Conservation (phyloP, 2,888 invertebrate genomes). For the Bursaphelenchus okinawaensis region DNA sequence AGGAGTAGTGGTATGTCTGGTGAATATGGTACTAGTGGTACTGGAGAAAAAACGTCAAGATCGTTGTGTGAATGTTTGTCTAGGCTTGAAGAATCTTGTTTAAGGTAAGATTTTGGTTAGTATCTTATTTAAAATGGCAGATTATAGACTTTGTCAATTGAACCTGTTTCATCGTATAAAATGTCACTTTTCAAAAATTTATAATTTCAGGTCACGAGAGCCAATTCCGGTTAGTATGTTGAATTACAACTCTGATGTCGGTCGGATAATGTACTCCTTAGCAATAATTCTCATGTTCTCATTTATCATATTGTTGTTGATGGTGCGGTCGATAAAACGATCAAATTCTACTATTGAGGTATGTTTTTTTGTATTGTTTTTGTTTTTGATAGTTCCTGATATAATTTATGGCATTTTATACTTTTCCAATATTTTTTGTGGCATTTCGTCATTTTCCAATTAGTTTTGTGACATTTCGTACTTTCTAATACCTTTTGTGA, state of each 20-base stretch:
- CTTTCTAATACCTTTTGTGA: no score
- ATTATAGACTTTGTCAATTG: no score
- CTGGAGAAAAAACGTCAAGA: neutral
- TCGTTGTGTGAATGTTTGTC: conserved; percentile 14
- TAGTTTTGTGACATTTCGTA: neutral
- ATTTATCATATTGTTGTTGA: conserved; percentile 34
- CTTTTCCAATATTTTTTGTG: no score
- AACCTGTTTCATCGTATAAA: no score
- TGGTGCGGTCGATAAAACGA: conserved; percentile 50
- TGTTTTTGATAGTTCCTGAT: no score
- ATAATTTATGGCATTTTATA: neutral
- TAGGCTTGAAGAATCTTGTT: conserved; percentile 8
- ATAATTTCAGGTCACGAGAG: neutral
- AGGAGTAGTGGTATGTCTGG: no score
- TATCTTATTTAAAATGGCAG: no score
- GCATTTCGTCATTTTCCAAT: no score
- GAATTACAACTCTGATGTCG: conserved; percentile 43
- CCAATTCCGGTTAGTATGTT: conserved; percentile 8
- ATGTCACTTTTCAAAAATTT: no score
- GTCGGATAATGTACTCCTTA: conserved; percentile 49
- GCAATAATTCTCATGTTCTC: conserved; percentile 52
- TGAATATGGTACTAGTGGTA: no score
- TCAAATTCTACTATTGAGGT: conserved; percentile 35
- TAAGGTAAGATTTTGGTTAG: no score
- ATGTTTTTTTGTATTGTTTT: neutral